Percentiles rank a stretch among this genome's conserved stretches.
These are phyloP conservation scores for Phaedon cochleariae DNA, from an alignment of 2,888 invertebrate genomes.

Conservation along the genomic window DNA sequence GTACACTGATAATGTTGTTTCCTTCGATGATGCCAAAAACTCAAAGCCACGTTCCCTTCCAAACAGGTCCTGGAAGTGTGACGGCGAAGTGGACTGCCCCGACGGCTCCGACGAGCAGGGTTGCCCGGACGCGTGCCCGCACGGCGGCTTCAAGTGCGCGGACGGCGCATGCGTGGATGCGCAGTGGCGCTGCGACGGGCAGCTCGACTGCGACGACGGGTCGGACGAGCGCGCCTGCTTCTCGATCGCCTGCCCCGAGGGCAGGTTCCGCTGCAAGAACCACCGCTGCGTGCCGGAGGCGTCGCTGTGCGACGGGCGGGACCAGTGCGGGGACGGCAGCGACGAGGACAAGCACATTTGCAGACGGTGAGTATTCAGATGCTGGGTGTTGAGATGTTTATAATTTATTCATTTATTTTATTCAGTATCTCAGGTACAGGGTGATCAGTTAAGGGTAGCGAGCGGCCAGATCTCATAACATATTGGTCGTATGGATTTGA, in stretches of 20 bases:
- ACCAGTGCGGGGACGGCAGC: conserved; percentile 78
- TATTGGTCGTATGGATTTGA: no score
- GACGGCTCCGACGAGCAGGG: conserved; percentile 84
- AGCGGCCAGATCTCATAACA: no score
- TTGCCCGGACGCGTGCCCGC: conserved; percentile 69
- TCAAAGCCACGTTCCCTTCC: not conserved
- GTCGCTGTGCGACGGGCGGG: conserved; percentile 74
- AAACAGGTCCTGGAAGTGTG: conserved; percentile 44
- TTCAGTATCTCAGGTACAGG: no score
- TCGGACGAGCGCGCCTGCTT: conserved; percentile 66
- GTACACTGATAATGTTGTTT: no score
- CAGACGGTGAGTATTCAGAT: conserved; percentile 41
- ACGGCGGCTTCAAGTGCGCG: conserved; percentile 62
- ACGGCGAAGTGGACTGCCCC: conserved; percentile 70
- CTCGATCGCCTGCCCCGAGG: conserved; percentile 62
- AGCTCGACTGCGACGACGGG: conserved; percentile 70
- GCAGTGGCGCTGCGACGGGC: conserved; percentile 73
- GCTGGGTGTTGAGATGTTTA: not conserved
- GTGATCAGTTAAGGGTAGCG: no score
- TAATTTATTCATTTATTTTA: no score
- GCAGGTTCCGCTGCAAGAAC: conserved; percentile 59
- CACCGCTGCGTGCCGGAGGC: conserved; percentile 57
- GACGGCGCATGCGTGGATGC: conserved; percentile 65
- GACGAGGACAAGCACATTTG: conserved; percentile 68
- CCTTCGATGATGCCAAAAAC: not conserved